Conservation (phyloP, 2,888 invertebrate genomes). For the Lasioglossum pauxillum region DNA sequence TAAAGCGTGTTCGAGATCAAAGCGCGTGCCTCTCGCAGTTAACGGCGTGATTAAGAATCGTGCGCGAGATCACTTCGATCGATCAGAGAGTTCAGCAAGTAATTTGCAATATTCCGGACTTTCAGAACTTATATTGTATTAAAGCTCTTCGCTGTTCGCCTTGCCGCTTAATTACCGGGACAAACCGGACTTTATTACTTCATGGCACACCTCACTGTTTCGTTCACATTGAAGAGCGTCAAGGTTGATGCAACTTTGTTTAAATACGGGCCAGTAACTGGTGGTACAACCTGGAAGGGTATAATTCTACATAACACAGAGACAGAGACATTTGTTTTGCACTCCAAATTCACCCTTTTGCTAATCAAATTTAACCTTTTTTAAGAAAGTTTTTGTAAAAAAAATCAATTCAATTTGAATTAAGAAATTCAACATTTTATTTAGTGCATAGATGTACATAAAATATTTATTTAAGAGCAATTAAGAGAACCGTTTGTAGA, state of each 20-base stretch:
- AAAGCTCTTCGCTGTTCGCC: background rate
- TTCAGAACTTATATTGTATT: background rate
- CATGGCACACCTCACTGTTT: background rate
- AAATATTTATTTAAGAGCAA: too few relatives aligned
- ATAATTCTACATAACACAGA: background rate
- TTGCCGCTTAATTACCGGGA: background rate
- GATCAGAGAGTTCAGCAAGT: background rate
- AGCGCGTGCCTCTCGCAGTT: background rate
- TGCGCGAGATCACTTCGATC: background rate
- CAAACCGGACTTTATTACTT: background rate
- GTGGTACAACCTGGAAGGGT: background rate
- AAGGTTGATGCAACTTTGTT: background rate
- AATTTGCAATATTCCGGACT: background rate
- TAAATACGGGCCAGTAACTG: background rate
- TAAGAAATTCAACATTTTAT: too few relatives aligned
- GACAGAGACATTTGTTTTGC: background rate
- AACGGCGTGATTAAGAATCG: background rate
- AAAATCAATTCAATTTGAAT: too few relatives aligned
- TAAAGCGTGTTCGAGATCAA: constrained; percentile 13
- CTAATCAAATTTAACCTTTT: too few relatives aligned
- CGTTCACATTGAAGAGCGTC: background rate
- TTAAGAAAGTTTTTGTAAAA: too few relatives aligned
- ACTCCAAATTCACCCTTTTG: too few relatives aligned
- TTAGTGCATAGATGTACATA: too few relatives aligned
- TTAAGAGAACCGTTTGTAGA: too few relatives aligned